Evolutionary conservation across 2,888 invertebrate genomes (phyloP).

Genomic region (Erynnis tages): DNA sequence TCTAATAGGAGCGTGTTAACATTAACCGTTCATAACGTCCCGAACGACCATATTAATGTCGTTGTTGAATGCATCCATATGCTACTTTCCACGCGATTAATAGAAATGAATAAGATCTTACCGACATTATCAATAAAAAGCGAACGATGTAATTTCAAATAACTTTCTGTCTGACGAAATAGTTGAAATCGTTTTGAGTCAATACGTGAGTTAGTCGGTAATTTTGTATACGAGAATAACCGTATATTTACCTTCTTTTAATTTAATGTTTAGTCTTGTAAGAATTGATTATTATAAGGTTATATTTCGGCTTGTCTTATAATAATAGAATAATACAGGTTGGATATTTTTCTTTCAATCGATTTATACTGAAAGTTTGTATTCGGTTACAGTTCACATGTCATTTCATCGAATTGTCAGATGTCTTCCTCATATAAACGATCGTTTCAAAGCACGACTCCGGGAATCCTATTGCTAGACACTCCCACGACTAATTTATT

Average conservation of each 20-base stretch:
- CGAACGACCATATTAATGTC: background rate
- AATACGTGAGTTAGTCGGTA: too few relatives aligned
- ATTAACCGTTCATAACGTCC: slow-evolving; percentile 20
- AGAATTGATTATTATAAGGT: too few relatives aligned
- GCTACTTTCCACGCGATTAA: background rate
- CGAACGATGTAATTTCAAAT: background rate
- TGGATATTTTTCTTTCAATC: too few relatives aligned
- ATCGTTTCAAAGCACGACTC: slow-evolving; percentile 59
- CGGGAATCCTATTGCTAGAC: slow-evolving; percentile 60
- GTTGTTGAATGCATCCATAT: background rate
- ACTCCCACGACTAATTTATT: slow-evolving; percentile 70
- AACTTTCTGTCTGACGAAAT: background rate
- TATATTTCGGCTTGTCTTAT: too few relatives aligned
- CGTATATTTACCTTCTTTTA: too few relatives aligned
- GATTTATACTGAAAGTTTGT: too few relatives aligned
- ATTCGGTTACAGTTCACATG: slow-evolving; percentile 7
- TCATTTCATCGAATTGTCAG: slow-evolving; percentile 57
- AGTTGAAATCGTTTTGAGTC: background rate
- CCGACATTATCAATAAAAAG: background rate
- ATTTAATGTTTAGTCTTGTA: too few relatives aligned
- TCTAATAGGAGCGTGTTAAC: too few relatives aligned
- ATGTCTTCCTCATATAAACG: slow-evolving; percentile 48
- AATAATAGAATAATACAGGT: too few relatives aligned
- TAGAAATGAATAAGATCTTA: background rate
- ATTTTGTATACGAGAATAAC: too few relatives aligned